Evolutionary conservation across 2,797 vertebrate species (phyloP), one percentile per base, ranked within the genome.

Genomic region (Chaenodraco wilsoni): DNA sequence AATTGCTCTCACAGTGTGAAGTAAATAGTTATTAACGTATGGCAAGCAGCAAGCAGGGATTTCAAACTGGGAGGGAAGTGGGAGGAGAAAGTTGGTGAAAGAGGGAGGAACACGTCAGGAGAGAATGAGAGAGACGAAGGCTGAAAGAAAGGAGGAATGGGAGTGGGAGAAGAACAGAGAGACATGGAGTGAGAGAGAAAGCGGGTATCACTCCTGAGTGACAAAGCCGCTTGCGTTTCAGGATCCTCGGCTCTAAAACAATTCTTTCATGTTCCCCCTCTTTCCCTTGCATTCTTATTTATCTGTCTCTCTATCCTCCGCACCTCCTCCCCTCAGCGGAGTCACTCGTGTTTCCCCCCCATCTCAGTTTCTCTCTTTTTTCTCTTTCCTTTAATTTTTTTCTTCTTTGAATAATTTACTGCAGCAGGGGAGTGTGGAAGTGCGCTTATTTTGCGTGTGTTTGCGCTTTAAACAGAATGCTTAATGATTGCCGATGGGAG

Each of bases 391-490:
- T 91, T 84, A 86, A 71, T 84, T 90, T 88, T 90, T 87, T 85
- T 89, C 81, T 82, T 83, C 83, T 91, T 92, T 95, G 91, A 95
- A 95, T 95, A 93, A 95, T 95, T 95, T 92, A 94, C 90, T 82
- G 84, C 88, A 91, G 88, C 90, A 88, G 78, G 79, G 91, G 87
- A 88, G 82, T 92, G 85, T 89, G 88, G 91, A 91, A 94, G 90
- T 93, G 87, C 89, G 79, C 91, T 92, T 94, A 93, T 95, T 94
- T 95, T 93, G 91, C 93, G 91, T 93, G 88, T 90, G 89, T 90
- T 92, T 92, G 90, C 67, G 87, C 89, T 94, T 94, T 94, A 95
- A 95, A 95, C 93, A 93, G 94, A 95, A 94, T 95, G 87, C 86
- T 85, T 95, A 95, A 95, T 95, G 93, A 94, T 93, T 83, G 93